These are phyloP conservation scores for Doris montereyensis DNA, from an alignment of 2,888 invertebrate species.

Conservation along the genomic window DNA sequence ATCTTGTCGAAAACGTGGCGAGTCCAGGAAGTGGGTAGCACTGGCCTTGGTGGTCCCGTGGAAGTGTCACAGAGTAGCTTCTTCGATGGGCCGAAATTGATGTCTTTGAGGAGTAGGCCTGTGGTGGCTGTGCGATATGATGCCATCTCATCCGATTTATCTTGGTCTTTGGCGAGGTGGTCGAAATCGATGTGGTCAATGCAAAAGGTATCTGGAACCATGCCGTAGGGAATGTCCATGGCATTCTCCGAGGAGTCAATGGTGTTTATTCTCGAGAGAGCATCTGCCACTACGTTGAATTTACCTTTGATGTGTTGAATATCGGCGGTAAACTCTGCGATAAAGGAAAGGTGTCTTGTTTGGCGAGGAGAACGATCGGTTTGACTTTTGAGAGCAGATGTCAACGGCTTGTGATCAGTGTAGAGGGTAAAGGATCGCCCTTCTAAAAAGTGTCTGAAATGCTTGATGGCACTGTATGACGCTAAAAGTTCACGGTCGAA, in stretches of 20 bases:
- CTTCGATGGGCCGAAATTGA: slow-evolving; percentile 18
- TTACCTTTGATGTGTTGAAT: slow-evolving; percentile 10
- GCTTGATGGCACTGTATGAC: not conserved
- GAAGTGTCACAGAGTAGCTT: slow-evolving; percentile 10
- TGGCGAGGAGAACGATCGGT: not conserved
- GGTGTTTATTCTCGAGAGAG: too few species aligned
- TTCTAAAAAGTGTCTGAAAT: not conserved
- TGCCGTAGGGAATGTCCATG: too few species aligned
- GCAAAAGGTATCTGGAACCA: slow-evolving; percentile 31
- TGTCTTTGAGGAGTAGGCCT: slow-evolving; percentile 17
- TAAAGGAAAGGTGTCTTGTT: slow-evolving; percentile 19
- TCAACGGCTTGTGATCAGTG: not conserved
- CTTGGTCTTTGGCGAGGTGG: slow-evolving; percentile 28
- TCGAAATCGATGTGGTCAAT: slow-evolving; percentile 14
- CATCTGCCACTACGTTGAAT: too few species aligned
- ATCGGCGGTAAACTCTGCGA: slow-evolving; percentile 26
- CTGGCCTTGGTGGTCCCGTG: not conserved
- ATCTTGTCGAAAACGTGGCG: slow-evolving; percentile 25
- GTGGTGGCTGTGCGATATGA: slow-evolving; percentile 25
- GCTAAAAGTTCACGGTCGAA: not conserved
- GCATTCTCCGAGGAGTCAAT: too few species aligned
- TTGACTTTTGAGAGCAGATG: not conserved
- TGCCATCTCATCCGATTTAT: slow-evolving; percentile 32
- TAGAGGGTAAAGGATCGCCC: not conserved
- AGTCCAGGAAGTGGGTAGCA: too few species aligned